phyloP scores from a whole-genome alignment of 2,797 vertebrate species.

The Pseudochromis fuscus region DNA sequence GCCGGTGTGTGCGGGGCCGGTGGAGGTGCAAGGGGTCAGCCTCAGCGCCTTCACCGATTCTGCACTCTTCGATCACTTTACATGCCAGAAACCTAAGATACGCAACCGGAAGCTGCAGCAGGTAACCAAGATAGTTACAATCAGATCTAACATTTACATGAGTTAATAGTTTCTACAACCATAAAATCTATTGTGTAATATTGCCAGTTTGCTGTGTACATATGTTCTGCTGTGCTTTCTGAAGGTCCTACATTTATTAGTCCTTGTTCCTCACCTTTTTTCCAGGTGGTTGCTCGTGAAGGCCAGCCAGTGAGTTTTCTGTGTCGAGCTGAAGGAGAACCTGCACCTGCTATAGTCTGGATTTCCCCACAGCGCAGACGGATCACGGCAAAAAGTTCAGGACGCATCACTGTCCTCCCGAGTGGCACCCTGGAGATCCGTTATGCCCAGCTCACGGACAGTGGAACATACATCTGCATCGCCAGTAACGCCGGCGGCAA shows the following conservation, averaged over 20 bases:
- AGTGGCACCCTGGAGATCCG: slow-evolving; percentile 94
- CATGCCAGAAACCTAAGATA: slow-evolving; percentile 97
- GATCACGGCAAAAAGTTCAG: slow-evolving; percentile 88
- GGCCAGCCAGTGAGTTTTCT: slow-evolving; percentile 92
- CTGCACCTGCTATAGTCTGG: slow-evolving; percentile 92
- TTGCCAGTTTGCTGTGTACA: not conserved
- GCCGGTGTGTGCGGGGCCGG: slow-evolving; percentile 92
- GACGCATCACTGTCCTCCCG: slow-evolving; percentile 88
- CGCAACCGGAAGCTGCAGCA: slow-evolving; percentile 94
- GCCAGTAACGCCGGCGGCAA: slow-evolving; percentile 98
- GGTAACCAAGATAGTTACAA: slow-evolving; percentile 59
- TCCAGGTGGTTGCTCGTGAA: slow-evolving; percentile 85
- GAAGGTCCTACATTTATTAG: slow-evolving; percentile 6
- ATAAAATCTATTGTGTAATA: not conserved
- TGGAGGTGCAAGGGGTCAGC: slow-evolving; percentile 92
- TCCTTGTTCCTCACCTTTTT: slow-evolving; percentile 25
- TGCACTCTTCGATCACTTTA: slow-evolving; percentile 95
- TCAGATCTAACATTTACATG: slow-evolving; percentile 39
- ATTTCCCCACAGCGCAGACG: slow-evolving; percentile 93
- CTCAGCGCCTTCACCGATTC: slow-evolving; percentile 93
- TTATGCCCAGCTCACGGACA: slow-evolving; percentile 93
- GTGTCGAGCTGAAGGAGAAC: slow-evolving; percentile 95
- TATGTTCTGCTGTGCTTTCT: slow-evolving; percentile 10
- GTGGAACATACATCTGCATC: slow-evolving; percentile 97
- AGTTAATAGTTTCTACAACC: slow-evolving; percentile 2